Percentiles rank a stretch among this genome's conserved stretches.
Conservation (phyloP, 2,888 invertebrate genomes). For the Cylloceria caligata region DNA sequence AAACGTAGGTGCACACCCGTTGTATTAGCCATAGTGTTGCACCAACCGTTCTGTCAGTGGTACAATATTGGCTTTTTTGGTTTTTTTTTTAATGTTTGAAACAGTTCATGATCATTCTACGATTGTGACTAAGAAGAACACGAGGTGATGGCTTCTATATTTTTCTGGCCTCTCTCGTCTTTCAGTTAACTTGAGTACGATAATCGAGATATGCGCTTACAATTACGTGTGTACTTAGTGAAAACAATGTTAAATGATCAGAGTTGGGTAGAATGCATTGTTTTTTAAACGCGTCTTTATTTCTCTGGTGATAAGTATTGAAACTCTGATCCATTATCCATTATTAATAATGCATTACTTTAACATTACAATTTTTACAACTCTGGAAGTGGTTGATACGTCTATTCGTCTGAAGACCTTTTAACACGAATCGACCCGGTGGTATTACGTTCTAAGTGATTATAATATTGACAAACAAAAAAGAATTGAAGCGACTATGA, state of each 20-base stretch:
- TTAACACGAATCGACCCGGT: conserved; percentile 43
- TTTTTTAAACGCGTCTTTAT: no score
- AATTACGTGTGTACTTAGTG: conserved; percentile 54
- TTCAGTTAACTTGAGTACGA: background rate
- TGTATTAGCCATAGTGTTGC: conserved; percentile 43
- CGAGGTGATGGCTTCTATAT: conserved; percentile 28
- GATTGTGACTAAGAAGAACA: conserved; percentile 20
- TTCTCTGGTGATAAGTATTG: no score
- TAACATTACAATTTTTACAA: no score
- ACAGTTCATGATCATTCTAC: conserved; percentile 15
- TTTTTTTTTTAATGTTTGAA: conserved; percentile 13
- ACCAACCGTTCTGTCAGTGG: conserved; percentile 34
- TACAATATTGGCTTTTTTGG: conserved; percentile 34
- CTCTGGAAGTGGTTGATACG: conserved; percentile 17
- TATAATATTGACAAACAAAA: conserved; percentile 32
- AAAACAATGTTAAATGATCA: no score
- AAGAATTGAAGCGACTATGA: conserved; percentile 5
- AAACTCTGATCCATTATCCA: no score
- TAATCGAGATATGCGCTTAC: conserved; percentile 59
- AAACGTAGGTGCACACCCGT: conserved; percentile 39
- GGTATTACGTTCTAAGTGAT: conserved; percentile 43
- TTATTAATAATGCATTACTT: no score
- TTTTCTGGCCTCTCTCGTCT: conserved; percentile 5
- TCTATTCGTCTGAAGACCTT: background rate
- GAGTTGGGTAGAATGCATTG: no score